phyloP scores from a whole-genome alignment of 2,888 invertebrate genomes.

The Troides oblongomaculatus region DNA sequence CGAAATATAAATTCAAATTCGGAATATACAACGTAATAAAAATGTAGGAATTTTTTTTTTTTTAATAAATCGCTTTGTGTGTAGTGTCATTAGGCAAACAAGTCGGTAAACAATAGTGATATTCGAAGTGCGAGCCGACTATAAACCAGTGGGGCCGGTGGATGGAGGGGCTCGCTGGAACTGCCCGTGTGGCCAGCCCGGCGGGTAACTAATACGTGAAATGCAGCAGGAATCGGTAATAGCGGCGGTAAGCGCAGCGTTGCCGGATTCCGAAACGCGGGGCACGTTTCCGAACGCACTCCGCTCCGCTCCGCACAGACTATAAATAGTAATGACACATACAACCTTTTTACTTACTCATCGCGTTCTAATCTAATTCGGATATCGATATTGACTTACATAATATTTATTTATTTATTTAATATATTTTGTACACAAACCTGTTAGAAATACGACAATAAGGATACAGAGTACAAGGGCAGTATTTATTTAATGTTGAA shows the following conservation, averaged over 20 bases:
- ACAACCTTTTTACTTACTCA: too few species aligned
- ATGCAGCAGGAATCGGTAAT: slow-evolving; percentile 34
- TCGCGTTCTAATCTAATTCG: too few species aligned
- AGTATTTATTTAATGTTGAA: too few species aligned
- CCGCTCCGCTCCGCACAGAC: background rate
- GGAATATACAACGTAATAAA: too few species aligned
- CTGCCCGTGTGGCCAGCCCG: slow-evolving; percentile 65
- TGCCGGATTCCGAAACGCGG: slow-evolving; percentile 13
- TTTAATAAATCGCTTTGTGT: too few species aligned
- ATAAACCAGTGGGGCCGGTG: slow-evolving; percentile 62
- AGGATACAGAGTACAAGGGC: too few species aligned
- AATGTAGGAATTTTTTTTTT: too few species aligned
- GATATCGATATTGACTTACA: too few species aligned
- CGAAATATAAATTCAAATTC: too few species aligned
- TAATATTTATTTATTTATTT: too few species aligned
- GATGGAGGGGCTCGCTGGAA: slow-evolving; percentile 58
- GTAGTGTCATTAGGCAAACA: slow-evolving; percentile 4
- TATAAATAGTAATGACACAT: slow-evolving; percentile 6
- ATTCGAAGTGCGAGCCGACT: slow-evolving; percentile 50
- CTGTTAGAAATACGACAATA: too few species aligned
- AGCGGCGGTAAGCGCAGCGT: slow-evolving; percentile 4
- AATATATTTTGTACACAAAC: too few species aligned
- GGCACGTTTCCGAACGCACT: slow-evolving; percentile 15
- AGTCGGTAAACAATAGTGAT: slow-evolving; percentile 47
- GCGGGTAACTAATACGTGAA: slow-evolving; percentile 43